A percentile compares a stretch with the other conserved stretches of the same genome.
Conservation (phyloP, 2,113 vertebrate species). For the Petroica traversi region DNA sequence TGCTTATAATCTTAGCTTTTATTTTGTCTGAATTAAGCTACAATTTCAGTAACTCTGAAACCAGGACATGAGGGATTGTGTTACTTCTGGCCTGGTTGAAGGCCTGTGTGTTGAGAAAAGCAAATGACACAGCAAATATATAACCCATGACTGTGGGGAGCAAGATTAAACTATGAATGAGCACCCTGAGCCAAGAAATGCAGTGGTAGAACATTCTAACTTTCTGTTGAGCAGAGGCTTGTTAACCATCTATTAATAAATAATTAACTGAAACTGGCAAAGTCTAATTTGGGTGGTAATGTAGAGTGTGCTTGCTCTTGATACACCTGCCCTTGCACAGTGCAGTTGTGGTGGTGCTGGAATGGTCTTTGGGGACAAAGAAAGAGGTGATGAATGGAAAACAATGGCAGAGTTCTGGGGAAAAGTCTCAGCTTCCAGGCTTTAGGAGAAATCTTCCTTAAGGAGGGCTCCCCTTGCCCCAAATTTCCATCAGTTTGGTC, state of each 20-base stretch:
- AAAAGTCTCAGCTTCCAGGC: neutral
- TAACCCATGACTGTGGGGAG: conserved; percentile 43
- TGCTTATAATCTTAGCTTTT: neutral
- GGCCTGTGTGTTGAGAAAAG: neutral
- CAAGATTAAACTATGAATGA: conserved; percentile 54
- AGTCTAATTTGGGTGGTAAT: neutral
- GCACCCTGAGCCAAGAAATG: conserved; percentile 29
- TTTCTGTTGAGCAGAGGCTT: neutral
- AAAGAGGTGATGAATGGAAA: neutral
- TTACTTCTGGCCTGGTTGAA: conserved; percentile 20
- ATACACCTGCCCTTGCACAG: neutral
- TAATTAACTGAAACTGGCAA: neutral
- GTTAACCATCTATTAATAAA: neutral
- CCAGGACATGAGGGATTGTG: neutral
- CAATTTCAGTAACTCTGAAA: neutral
- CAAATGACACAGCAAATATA: conserved; percentile 64
- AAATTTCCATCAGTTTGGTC: neutral
- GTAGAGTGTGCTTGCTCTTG: neutral
- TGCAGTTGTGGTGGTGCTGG: neutral
- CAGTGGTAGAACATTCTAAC: neutral
- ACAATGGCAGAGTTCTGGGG: neutral
- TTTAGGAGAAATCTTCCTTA: neutral
- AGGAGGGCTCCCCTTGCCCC: neutral
- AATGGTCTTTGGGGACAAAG: neutral
- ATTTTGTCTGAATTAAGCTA: neutral